A percentile compares a stretch with the other conserved stretches of the same genome.
Conservation (phyloP, 2,797 vertebrate species). For the Galago senegalensis region DNA sequence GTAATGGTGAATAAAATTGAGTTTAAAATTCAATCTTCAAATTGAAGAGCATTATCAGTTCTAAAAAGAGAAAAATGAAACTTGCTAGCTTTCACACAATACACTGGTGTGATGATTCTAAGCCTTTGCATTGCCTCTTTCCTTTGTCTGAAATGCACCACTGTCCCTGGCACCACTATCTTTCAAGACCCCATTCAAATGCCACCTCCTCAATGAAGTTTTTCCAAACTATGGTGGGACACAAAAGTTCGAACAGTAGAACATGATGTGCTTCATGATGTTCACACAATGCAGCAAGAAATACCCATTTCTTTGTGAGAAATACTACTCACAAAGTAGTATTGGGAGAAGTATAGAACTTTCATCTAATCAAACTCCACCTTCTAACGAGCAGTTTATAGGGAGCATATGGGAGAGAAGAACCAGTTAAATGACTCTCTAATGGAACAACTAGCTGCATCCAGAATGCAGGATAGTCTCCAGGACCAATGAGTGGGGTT, state of each 20-base stretch:
- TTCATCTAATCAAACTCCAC: slow-evolving; percentile 5
- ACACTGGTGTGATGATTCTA: neutral
- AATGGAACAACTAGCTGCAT: slow-evolving; percentile 18
- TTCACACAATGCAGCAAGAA: neutral
- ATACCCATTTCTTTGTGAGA: neutral
- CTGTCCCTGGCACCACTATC: neutral
- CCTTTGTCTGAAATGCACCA: neutral
- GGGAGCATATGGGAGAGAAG: neutral
- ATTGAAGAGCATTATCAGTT: slow-evolving; percentile 49
- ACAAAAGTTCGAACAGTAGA: neutral
- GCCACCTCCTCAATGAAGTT: neutral
- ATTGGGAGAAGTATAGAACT: neutral
- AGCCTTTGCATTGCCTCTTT: neutral
- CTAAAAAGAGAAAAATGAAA: slow-evolving; percentile 62
- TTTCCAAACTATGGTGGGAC: neutral
- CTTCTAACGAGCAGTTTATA: neutral
- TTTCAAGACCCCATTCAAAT: slow-evolving; percentile 21
- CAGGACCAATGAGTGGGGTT: neutral
- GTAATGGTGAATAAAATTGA: slow-evolving; percentile 76
- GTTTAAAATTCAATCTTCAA: slow-evolving; percentile 71
- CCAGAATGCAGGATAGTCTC: neutral
- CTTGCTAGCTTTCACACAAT: neutral
- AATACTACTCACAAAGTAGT: slow-evolving; percentile 4
- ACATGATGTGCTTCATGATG: neutral
- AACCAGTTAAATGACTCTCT: neutral